Conservation (phyloP, 2,113 vertebrate species). For the Bufo bufo region DNA sequence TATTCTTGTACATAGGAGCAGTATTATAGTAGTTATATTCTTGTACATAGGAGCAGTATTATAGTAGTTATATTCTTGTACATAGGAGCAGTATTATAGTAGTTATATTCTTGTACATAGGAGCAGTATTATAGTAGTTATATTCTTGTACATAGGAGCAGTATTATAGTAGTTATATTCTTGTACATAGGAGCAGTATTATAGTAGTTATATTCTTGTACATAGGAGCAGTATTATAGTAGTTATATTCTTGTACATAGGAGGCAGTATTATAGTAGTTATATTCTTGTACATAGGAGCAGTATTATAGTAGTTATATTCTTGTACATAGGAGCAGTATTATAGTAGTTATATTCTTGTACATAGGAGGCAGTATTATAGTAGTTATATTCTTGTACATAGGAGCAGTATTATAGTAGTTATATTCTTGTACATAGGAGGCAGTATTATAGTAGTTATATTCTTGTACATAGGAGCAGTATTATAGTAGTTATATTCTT, state of each 20-base stretch:
- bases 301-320: constrained; percentile 4
- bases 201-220: constrained; percentile 5
- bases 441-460: too few species aligned
- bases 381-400: too few species aligned
- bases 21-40: not conserved
- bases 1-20: too few species aligned
- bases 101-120: too few species aligned
- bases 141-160: not conserved
- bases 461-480: too few species aligned
- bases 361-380: too few species aligned
- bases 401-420: too few species aligned
- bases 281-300: not conserved
- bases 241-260: not conserved
- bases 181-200: not conserved
- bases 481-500: too few species aligned
- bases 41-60: not conserved
- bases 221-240: not conserved
- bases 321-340: not conserved
- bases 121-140: not conserved
- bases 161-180: constrained; percentile 5
- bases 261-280: not conserved
- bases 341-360: too few species aligned
- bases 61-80: constrained; percentile 5
- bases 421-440: too few species aligned
- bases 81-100: not conserved